Conservation (phyloP, 2,113 vertebrate species). For the Ctenomys sociabilis region DNA sequence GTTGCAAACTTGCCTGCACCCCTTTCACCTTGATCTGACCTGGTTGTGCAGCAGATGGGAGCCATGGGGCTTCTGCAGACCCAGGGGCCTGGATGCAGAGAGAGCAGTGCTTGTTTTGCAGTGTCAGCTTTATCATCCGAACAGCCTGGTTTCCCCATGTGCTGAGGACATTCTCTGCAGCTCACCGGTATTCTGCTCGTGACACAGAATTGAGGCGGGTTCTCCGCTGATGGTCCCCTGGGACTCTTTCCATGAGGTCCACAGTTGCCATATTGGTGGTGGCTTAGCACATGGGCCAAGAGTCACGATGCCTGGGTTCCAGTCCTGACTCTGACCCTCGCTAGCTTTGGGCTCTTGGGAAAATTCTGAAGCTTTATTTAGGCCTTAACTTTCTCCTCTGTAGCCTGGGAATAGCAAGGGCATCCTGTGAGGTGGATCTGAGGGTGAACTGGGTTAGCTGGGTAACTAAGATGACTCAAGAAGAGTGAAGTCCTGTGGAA, state of each 20-base stretch:
- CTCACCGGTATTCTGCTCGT: not conserved
- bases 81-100: not conserved
- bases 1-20: fast-evolving
- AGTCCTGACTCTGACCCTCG: not conserved
- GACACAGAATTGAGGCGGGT: not conserved
- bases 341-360: not conserved
- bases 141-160: not conserved
- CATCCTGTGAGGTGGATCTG: not conserved
- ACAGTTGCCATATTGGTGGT: not conserved
- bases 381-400: conserved; percentile 21
- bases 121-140: not conserved
- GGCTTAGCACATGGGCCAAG: not conserved
- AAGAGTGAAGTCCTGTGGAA: not conserved
- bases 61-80: not conserved
- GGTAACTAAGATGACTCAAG: not conserved
- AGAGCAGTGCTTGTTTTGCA: not conserved
- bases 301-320: not conserved
- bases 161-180: not conserved
- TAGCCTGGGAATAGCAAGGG: not conserved
- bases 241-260: not conserved
- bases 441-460: not conserved
- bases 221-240: not conserved
- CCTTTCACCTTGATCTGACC: not conserved
- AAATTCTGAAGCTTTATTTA: not conserved
- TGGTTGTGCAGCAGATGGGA: not conserved